Evolutionary conservation across 2,113 vertebrate genomes (phyloP).

Genomic region (Larimichthys crocea): DNA sequence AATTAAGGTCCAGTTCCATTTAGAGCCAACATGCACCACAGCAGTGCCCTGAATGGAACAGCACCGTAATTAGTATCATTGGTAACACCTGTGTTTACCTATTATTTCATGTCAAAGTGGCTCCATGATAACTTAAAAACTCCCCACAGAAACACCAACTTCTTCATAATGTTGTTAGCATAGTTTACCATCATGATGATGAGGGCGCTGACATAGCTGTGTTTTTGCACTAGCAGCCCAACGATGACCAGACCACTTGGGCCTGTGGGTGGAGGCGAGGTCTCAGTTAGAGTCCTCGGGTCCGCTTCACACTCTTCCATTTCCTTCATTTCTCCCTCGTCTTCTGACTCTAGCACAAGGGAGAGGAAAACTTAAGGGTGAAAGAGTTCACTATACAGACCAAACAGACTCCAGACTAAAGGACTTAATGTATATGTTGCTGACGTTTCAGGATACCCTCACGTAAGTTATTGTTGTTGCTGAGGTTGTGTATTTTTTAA

Average conservation of each 20-base stretch:
- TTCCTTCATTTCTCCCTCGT: conserved; percentile 14
- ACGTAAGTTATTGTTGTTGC: not conserved
- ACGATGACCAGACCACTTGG: conserved; percentile 77
- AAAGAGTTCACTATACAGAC: not conserved
- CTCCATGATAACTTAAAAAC: not conserved
- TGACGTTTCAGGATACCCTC: not conserved
- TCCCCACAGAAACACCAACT: not conserved
- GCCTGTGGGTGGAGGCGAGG: conserved; percentile 37
- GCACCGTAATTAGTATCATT: too few species aligned
- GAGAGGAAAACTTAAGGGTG: not conserved
- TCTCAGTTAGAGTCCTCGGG: conserved; percentile 46
- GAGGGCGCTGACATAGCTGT: conserved; percentile 86
- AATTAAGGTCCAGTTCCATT: too few species aligned
- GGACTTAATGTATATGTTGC: not conserved
- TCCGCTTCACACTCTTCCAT: conserved; percentile 40
- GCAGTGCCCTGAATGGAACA: too few species aligned
- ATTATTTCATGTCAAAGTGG: too few species aligned
- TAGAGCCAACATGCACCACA: too few species aligned
- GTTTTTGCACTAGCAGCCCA: conserved; percentile 83
- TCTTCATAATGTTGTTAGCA: not conserved
- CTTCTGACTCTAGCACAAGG: conserved; percentile 46
- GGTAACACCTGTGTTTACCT: too few species aligned
- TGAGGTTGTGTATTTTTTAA: not conserved
- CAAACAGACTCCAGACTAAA: not conserved
- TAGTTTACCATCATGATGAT: conserved; percentile 87